Evolutionary conservation across 2,113 vertebrate species (phyloP), one percentile per base, ranked within the genome.

Genomic region (Mesoclemmys tuberculata): DNA sequence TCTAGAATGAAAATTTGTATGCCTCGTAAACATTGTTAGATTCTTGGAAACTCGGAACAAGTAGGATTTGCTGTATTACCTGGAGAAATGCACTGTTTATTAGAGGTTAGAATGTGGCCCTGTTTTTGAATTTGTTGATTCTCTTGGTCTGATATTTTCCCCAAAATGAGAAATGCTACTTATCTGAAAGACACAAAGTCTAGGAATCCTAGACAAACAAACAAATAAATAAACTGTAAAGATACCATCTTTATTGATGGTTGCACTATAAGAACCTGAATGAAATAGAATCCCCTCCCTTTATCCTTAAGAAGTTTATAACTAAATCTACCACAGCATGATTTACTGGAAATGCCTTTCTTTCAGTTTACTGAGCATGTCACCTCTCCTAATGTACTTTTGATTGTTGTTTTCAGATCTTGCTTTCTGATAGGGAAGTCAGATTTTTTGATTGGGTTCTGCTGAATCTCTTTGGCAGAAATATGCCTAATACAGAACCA

Each of bases 321-420:
- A 97, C 96, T 95, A 87, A 95, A 97, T 96, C 51, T 84, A 83
- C 51, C 1, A 16, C 24, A 83, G 84, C 88, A 92, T 18, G 49
- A 95, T 88, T 97, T 97, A 96, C 97, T 77, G 93, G 93, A 96
- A 97, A 95, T 92, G 84, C 48, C 84, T 90, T 95, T 68, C 84
- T 88, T 96, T 87, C 85, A 14, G 35, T 94, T 97, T 96, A 92
- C 96, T 5, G 87, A 92, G 78, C 77, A 94, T 93, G 83, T 84
- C 88, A 96, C 79, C 71, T 84, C 64, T 44, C 88, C 74, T 90
- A 90, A 96, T 92, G 64, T 64, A 92, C 56, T 80, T 89, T 88
- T 89, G 46, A 90, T 89, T 82, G 14, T 56, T 85, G 68, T 80
- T 92, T 94, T 97, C 58, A 90, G 88, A 96, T 96, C 22, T 0